Percentiles rank a stretch among this genome's conserved stretches.
Conservation (phyloP, 2,888 invertebrate genomes). For the Macaria notata region DNA sequence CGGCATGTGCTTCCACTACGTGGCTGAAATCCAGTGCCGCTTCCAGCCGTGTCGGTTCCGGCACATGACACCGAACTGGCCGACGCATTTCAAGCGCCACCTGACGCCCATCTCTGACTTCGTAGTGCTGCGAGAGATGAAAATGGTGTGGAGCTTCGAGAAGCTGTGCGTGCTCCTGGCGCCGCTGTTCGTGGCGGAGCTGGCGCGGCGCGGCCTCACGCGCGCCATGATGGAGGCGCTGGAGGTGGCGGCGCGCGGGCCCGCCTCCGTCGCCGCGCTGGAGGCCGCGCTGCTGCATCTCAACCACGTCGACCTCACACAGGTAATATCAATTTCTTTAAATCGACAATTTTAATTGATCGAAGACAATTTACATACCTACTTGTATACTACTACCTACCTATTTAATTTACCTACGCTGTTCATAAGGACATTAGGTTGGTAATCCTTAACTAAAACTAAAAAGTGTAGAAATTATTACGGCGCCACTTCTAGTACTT, state of each 20-base stretch:
- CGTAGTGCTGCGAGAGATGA: slow-evolving; percentile 55
- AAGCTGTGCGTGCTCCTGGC: neutral
- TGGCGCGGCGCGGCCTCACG: slow-evolving; percentile 44
- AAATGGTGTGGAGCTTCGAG: slow-evolving; percentile 17
- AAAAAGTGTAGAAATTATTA: too few relatives aligned
- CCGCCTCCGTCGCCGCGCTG: slow-evolving; percentile 25
- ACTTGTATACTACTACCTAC: too few relatives aligned
- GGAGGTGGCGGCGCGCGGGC: slow-evolving; percentile 26
- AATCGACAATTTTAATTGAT: too few relatives aligned
- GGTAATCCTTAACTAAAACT: too few relatives aligned
- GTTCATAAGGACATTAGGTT: too few relatives aligned
- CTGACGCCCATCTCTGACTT: slow-evolving; percentile 38
- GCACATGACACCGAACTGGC: slow-evolving; percentile 38
- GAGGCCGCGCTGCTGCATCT: slow-evolving; percentile 56
- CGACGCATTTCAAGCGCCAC: slow-evolving; percentile 28
- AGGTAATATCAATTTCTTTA: neutral
- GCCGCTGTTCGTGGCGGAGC: neutral
- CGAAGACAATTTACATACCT: too few relatives aligned
- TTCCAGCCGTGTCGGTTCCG: slow-evolving; percentile 43
- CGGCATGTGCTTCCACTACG: slow-evolving; percentile 54
- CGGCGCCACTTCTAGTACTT: too few relatives aligned
- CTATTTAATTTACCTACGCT: too few relatives aligned
- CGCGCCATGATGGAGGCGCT: slow-evolving; percentile 54
- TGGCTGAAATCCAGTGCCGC: slow-evolving; percentile 49
- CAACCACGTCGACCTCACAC: slow-evolving; percentile 21